Base-by-base conservation (phyloP, 2,113 vertebrate genomes). In the Oceanites oceanicus region DNA sequence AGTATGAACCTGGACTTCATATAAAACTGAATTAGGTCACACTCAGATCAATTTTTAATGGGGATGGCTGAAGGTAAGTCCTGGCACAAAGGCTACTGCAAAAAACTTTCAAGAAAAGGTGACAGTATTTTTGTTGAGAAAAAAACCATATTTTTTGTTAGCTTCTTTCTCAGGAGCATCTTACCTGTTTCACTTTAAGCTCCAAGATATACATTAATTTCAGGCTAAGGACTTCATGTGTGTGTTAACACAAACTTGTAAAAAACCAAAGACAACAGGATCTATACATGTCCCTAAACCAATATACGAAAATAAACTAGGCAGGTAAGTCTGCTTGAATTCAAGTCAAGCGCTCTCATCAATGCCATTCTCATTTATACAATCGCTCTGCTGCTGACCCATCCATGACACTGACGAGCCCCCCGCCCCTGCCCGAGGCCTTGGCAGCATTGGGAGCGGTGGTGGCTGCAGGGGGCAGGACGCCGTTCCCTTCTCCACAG, bases 401-500 rank as follows among this genome's bases (percentile, higher is more conserved):
- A 47, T 29, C 6, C 3, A 0, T 15, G 38, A 58, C 38, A 40
- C 14, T 1, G 25, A 22, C 18, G 72, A 76, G 50, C 11, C 11
- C 10, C 26, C 7, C 0, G 1, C 58, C 1, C 1, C 1, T 34
- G 40, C 26, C 40, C 58, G 11, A 47, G 47, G 45, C n/a, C 50
- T 50, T 38, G 14, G 32, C 42, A 40, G 38, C 2, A 7, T 1
- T 36, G 29, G 75, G 11, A 58, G 29, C 55, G 40, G 49, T 0
- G 5, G 42, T 16, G 42, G 49, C 75, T n/a, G 16, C 3, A 15
- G 65, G 76, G 63, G 52, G 44, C 34, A 71, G 50, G 38, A 47
- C 2, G 2, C 38, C 1, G 1, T 16, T 14, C 27, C 38, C 36
- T 13, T 45, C 77, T 21, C n/a, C 1, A 1, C 22, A 25, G 30